Conservation (phyloP, 2,888 invertebrate genomes). For the Agrotis exclamationis region DNA sequence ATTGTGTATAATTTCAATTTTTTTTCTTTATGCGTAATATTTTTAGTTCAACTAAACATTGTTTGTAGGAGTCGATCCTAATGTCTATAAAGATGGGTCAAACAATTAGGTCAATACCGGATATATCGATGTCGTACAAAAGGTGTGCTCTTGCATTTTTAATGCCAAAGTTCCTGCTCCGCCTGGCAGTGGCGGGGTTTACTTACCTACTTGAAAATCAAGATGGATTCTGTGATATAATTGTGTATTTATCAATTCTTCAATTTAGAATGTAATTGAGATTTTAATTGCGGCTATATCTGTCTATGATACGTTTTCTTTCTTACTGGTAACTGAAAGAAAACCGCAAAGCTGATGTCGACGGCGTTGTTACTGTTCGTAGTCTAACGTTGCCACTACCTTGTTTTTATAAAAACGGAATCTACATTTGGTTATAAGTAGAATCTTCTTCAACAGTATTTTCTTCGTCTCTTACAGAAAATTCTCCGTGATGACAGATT, state of each 20-base stretch:
- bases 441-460: background rate
- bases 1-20: too few species aligned
- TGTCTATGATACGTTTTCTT: too few species aligned
- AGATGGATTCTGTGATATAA: too few species aligned
- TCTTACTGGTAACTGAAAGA: too few species aligned
- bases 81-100: background rate
- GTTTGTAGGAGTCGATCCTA: background rate
- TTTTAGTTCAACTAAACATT: background rate
- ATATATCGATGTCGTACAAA: background rate
- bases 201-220: too few species aligned
- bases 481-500: slow-evolving; percentile 97
- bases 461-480: slow-evolving; percentile 91
- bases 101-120: slow-evolving; percentile 4
- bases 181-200: background rate
- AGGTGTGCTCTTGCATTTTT: background rate
- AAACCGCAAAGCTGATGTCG: too few species aligned
- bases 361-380: too few species aligned
- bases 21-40: too few species aligned
- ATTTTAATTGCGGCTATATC: too few species aligned
- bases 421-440: background rate
- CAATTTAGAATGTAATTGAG: too few species aligned
- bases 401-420: background rate
- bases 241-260: too few species aligned
- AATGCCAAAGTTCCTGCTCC: background rate
- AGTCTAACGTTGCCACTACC: too few species aligned